Percentiles rank a stretch among this genome's conserved stretches.
Conservation (phyloP, 30 jellyfish, hydroid and myxozoan genomes). For the Rhopilema esculentum region DNA sequence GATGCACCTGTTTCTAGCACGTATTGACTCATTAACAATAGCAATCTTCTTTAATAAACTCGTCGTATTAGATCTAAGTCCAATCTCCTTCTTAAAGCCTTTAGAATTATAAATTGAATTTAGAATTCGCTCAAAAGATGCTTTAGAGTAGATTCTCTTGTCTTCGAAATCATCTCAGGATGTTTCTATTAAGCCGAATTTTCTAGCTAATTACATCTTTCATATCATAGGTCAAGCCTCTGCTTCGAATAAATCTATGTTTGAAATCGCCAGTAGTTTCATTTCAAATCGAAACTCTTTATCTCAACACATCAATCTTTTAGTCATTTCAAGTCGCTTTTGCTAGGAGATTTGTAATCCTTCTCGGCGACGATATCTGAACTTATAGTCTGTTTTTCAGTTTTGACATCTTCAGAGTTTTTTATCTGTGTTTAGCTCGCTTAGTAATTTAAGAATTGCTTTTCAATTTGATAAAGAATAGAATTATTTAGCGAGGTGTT, state of each 20-base stretch:
- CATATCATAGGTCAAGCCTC: not conserved
- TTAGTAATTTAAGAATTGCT: no score
- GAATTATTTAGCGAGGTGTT: no score
- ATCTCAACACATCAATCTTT: not conserved
- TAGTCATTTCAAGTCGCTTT: not conserved
- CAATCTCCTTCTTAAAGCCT: constrained; percentile 31
- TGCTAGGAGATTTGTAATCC: not conserved
- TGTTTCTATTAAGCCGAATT: constrained; percentile 25
- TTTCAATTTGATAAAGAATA: no score
- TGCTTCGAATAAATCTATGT: not conserved
- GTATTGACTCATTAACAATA: constrained; percentile 19
- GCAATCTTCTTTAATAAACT: constrained; percentile 44
- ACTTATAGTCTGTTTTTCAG: not conserved
- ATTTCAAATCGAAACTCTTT: not conserved
- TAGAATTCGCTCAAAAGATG: constrained; percentile 31
- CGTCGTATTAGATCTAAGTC: constrained; percentile 46
- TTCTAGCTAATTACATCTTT: constrained; percentile 12
- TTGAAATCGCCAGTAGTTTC: not conserved
- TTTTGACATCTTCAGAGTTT: not conserved
- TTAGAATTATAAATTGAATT: constrained; percentile 48
- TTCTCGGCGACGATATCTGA: no score
- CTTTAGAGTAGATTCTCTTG: constrained; percentile 44
- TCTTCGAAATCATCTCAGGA: constrained; percentile 30
- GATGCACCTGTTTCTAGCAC: constrained; percentile 35
- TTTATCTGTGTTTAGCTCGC: no score